These are phyloP conservation scores for Pandemis cinnamomeana DNA, from an alignment of 2,888 invertebrate genomes.

Conservation along the genomic window DNA sequence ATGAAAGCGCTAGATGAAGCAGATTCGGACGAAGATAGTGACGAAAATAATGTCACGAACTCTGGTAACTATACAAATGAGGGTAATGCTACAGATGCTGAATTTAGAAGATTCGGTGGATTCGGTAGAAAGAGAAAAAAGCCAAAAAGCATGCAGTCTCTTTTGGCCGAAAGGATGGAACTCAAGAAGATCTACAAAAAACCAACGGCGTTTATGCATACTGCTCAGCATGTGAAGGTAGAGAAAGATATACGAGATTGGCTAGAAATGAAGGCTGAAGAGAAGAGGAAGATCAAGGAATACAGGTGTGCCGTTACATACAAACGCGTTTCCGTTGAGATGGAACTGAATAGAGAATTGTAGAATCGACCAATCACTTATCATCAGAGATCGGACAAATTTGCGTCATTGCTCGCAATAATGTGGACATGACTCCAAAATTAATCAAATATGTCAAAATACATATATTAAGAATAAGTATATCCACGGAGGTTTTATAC, in stretches of 20 bases:
- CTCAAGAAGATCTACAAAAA: slow-evolving; percentile 42
- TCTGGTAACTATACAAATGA: slow-evolving; percentile 22
- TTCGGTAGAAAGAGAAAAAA: not conserved
- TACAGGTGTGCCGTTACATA: slow-evolving; percentile 39
- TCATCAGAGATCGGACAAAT: no score
- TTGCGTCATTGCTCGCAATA: no score
- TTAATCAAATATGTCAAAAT: no score
- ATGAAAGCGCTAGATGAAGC: slow-evolving; percentile 50
- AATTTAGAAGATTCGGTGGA: not conserved
- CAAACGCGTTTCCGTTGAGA: no score
- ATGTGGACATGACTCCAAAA: no score
- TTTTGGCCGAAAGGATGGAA: not conserved
- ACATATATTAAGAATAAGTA: no score
- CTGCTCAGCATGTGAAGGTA: slow-evolving; percentile 40
- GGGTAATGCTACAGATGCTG: not conserved
- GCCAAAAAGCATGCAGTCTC: not conserved
- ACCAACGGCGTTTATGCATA: slow-evolving; percentile 29
- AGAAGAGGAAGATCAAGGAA: slow-evolving; percentile 50
- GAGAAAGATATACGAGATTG: slow-evolving; percentile 55
- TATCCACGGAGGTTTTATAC: no score
- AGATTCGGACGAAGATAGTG: slow-evolving; percentile 24
- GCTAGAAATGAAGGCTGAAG: slow-evolving; percentile 50
- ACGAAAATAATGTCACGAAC: slow-evolving; percentile 24
- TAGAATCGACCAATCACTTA: no score
- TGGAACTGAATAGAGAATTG: no score